Base-by-base conservation (phyloP, 2,113 vertebrate species). In the Psilopsiagon aurifrons region DNA sequence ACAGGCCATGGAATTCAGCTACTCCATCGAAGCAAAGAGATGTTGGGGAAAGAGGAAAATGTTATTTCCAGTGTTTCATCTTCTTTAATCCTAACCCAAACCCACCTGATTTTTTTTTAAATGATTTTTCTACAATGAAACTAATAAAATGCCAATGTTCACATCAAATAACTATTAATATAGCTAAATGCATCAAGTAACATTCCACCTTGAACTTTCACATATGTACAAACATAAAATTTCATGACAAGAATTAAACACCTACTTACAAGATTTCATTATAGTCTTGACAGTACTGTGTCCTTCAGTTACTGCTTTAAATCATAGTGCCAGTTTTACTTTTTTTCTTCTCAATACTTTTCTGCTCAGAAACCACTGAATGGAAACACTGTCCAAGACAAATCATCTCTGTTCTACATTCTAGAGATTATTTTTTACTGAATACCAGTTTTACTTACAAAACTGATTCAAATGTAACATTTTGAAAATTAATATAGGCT, bases 1-100 rank as follows among this genome's bases (percentile, higher is more conserved):
- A 98, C 41, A 98, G 96, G 22, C 98, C 98, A 91, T 98, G 98
- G 92, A 98, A 98, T 86, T 98, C 98, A 92, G 95, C 98, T 98
- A 62, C 33, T 44, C 91, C 43, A 7, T 76, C 49, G 62, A 92
- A 69, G 67, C 7, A 19, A 59, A 64, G 52, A 95, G n/a, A 73
- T 35, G 18, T 82, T 39, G 15, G 23, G 57, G 33, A 89, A 87
- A 73, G 79, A 80, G 77, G 20, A 91, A 67, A 71, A 82, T 9
- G 28, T 90, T 81, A 95, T 70, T 90, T 67, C 20, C 43, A 41
- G 24, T 73, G 46, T 74, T 89, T 66, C 20, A 60, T 2, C 11
- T 63, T 64, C 28, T 82, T 88, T 75, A 78, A 64, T 55, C 19
- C 37, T 52, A 73, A 88, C 68, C 0, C 8, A 91, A 82, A 91